Evolutionary conservation across 2,888 invertebrate genomes (phyloP).

Genomic region (Hedychridium roseum): DNA sequence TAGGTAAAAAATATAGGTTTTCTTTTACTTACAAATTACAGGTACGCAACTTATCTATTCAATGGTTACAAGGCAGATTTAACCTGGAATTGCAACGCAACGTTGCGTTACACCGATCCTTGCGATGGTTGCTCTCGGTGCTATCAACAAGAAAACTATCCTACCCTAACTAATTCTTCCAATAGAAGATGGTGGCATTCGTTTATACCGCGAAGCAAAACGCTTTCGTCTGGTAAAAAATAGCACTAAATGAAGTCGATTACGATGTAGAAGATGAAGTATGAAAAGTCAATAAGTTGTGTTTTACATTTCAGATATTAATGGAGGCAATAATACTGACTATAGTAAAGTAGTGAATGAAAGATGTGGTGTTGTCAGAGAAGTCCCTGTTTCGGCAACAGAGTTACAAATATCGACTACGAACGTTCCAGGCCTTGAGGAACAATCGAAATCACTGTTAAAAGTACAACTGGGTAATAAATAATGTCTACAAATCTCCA

Average conservation of each 20-base stretch:
- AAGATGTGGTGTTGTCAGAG: slow-evolving; percentile 67
- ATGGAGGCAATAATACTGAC: slow-evolving; percentile 59
- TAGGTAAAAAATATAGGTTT: slow-evolving; percentile 1
- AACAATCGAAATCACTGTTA: slow-evolving; percentile 64
- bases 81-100: slow-evolving; percentile 76
- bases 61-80: slow-evolving; percentile 73
- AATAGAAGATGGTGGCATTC: slow-evolving; percentile 65
- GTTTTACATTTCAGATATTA: slow-evolving; percentile 26
- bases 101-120: slow-evolving; percentile 79
- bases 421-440: slow-evolving; percentile 55
- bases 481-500: slow-evolving; percentile 6
- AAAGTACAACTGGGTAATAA: slow-evolving; percentile 67
- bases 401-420: slow-evolving; percentile 71
- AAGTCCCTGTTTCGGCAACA: slow-evolving; percentile 70
- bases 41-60: slow-evolving; percentile 80
- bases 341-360: slow-evolving; percentile 68
- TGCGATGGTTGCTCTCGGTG: slow-evolving; percentile 86
- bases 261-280: no score
- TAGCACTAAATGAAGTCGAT: neutral
- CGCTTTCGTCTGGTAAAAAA: slow-evolving; percentile 24
- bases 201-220: slow-evolving; percentile 58
- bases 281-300: neutral
- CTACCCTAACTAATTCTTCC: slow-evolving; percentile 40
- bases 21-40: slow-evolving; percentile 17
- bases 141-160: slow-evolving; percentile 61